Conservation (phyloP, 2,797 vertebrate genomes). For the Enteromius thamalakanensis region DNA sequence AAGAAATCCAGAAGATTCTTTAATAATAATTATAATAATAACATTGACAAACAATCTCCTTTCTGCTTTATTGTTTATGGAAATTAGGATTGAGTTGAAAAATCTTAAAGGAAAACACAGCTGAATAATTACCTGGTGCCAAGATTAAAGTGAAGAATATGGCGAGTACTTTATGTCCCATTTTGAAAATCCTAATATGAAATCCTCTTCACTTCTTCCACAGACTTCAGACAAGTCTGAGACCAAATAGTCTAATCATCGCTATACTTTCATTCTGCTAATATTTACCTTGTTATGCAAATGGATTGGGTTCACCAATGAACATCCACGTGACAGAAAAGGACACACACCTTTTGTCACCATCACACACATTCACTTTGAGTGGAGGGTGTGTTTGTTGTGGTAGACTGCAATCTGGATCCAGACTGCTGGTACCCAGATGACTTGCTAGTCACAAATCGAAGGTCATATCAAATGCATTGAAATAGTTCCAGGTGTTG, state of each 20-base stretch:
- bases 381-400: conserved; percentile 29
- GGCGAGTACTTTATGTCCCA: conserved; percentile 38
- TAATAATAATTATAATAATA: too few relatives aligned
- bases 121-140: conserved; percentile 48
- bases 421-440: conserved; percentile 36
- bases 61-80: neutral
- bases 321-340: conserved; percentile 23
- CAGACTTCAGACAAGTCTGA: neutral
- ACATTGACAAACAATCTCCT: neutral
- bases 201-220: neutral
- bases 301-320: neutral
- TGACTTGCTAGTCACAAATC: neutral
- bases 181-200: conserved; percentile 15
- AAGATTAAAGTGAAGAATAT: conserved; percentile 26
- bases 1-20: neutral
- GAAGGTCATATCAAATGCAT: conserved; percentile 13
- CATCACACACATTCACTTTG: conserved; percentile 9
- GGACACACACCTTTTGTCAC: neutral
- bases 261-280: conserved; percentile 8
- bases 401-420: neutral
- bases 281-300: conserved; percentile 41
- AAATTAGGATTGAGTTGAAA: neutral
- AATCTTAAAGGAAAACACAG: neutral
- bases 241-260: neutral
- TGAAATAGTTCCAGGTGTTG: conserved; percentile 12